Evolutionary conservation across 2,888 invertebrate species (phyloP).

Genomic region (Tetranychus piercei): DNA sequence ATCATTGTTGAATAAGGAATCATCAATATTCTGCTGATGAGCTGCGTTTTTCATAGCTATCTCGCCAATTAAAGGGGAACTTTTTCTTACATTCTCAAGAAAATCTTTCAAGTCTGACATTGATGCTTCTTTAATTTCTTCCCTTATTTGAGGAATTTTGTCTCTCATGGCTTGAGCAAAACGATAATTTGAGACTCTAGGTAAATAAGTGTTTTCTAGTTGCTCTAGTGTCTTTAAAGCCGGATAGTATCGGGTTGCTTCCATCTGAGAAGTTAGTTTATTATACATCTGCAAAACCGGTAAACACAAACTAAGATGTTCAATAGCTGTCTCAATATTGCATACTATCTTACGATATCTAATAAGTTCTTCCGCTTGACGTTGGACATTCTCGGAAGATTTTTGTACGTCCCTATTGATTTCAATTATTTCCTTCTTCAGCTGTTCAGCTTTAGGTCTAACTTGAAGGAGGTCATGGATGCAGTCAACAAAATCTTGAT

Average conservation of each 20-base stretch:
- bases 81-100: slow-evolving; percentile 79
- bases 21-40: slow-evolving; percentile 21
- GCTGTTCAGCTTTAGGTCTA: slow-evolving; percentile 67
- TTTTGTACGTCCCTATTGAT: slow-evolving; percentile 38
- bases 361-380: slow-evolving; percentile 64
- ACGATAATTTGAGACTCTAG: slow-evolving; percentile 73
- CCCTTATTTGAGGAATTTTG: slow-evolving; percentile 70
- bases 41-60: slow-evolving; percentile 68
- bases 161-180: slow-evolving; percentile 81
- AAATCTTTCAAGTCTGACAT: slow-evolving; percentile 93
- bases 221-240: slow-evolving; percentile 91
- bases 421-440: slow-evolving; percentile 46
- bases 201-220: slow-evolving; percentile 74
- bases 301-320: slow-evolving; percentile 75
- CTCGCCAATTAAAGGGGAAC: slow-evolving; percentile 84
- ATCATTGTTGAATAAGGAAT: slow-evolving; percentile 28
- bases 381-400: slow-evolving; percentile 43
- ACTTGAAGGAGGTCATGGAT: slow-evolving; percentile 85
- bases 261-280: slow-evolving; percentile 77
- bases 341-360: slow-evolving; percentile 71
- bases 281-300: slow-evolving; percentile 88
- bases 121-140: slow-evolving; percentile 81
- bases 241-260: slow-evolving; percentile 86
- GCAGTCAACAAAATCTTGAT: slow-evolving; percentile 85
- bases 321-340: slow-evolving; percentile 81